Conservation (phyloP, 37 sponge, comb jelly and placozoan species). For the Aphrocallistes beatrix region DNA sequence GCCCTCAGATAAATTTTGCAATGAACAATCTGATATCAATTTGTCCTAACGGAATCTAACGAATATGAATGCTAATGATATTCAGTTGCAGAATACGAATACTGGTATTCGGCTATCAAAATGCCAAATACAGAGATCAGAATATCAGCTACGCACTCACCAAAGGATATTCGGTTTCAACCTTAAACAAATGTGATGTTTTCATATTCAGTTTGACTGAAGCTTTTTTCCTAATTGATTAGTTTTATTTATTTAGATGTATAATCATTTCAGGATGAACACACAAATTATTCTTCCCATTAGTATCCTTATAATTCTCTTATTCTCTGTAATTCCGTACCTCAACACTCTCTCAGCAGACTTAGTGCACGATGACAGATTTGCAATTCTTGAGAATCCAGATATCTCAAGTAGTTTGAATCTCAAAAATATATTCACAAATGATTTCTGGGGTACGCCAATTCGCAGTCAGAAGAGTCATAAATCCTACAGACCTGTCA, state of each 20-base stretch:
- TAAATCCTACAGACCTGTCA: slow-evolving; percentile 27
- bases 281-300: not conserved
- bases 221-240: not conserved
- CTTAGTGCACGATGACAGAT: slow-evolving; percentile 75
- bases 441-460: slow-evolving; percentile 84
- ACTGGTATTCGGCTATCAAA: too few relatives aligned
- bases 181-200: too few relatives aligned
- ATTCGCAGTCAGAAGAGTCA: slow-evolving; percentile 35
- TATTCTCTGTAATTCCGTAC: slow-evolving; percentile 27
- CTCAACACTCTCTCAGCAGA: slow-evolving; percentile 49
- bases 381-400: slow-evolving; percentile 62
- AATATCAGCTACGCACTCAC: too few relatives aligned
- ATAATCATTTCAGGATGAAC: not conserved
- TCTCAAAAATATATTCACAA: slow-evolving; percentile 15
- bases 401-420: slow-evolving; percentile 30
- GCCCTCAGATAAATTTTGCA: too few relatives aligned
- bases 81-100: too few relatives aligned
- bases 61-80: too few relatives aligned
- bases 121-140: too few relatives aligned
- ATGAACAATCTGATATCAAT: too few relatives aligned
- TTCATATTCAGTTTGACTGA: too few relatives aligned
- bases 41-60: too few relatives aligned
- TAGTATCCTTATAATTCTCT: not conserved
- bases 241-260: not conserved
- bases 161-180: too few relatives aligned